Evolutionary conservation across 2,797 vertebrate species (phyloP).

Genomic region (Pitangus sulphuratus): DNA sequence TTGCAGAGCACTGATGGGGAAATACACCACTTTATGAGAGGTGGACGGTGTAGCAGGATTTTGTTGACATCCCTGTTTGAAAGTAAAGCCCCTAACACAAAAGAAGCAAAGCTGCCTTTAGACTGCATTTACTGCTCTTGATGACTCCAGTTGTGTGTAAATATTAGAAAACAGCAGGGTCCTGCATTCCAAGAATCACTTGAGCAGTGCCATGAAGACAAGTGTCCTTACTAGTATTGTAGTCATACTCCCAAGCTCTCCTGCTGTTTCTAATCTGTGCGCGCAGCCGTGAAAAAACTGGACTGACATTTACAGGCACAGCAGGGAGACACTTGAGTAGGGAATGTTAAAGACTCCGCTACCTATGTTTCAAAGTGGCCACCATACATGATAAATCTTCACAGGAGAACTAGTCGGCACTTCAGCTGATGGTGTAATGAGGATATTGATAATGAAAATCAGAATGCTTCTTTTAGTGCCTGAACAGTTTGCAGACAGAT

Average conservation of each 20-base stretch:
- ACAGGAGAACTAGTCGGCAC: constrained; percentile 69
- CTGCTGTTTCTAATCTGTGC: constrained; percentile 98
- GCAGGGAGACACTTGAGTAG: constrained; percentile 92
- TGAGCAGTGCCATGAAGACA: constrained; percentile 88
- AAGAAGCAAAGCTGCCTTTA: constrained; percentile 75
- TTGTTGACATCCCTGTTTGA: constrained; percentile 69
- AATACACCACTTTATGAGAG: neutral
- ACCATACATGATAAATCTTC: constrained; percentile 85
- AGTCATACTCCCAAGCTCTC: constrained; percentile 88
- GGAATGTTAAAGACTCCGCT: constrained; percentile 93
- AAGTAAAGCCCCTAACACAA: constrained; percentile 76
- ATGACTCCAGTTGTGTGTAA: constrained; percentile 97
- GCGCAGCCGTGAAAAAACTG: constrained; percentile 96
- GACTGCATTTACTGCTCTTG: constrained; percentile 82
- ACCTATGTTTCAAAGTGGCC: constrained; percentile 93
- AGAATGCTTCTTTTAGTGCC: constrained; percentile 13
- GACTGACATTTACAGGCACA: constrained; percentile 99
- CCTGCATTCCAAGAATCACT: constrained; percentile 91
- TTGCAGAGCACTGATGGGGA: neutral
- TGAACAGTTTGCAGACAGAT: constrained; percentile 34
- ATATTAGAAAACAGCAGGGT: constrained; percentile 98
- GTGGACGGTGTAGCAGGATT: neutral
- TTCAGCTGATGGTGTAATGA: constrained; percentile 74
- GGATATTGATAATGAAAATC: constrained; percentile 74
- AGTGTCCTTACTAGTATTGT: constrained; percentile 94